A percentile compares a stretch with the other conserved stretches of the same genome.
Conservation (phyloP, 2,113 vertebrate species). For the Nannobrachium achirus region DNA sequence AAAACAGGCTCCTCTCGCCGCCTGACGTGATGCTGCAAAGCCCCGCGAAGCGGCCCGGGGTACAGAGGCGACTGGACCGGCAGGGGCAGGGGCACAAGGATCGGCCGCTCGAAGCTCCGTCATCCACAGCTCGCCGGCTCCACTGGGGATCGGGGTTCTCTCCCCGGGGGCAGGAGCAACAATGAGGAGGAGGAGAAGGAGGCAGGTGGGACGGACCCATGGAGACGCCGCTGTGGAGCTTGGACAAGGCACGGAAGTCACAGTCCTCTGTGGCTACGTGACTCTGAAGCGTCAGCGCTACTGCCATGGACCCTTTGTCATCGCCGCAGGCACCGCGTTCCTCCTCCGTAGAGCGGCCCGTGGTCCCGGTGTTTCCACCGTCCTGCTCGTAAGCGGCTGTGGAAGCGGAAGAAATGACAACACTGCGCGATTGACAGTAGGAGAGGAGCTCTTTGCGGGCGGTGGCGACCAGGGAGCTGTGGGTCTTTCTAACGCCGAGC, state of each 20-base stretch:
- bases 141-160: too few relatives aligned
- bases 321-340: slow-evolving; percentile 35
- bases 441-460: too few relatives aligned
- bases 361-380: slow-evolving; percentile 1
- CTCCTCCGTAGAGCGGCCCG: slow-evolving; percentile 9
- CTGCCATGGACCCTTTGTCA: not conserved
- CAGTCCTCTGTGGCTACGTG: slow-evolving; percentile 75
- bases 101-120: too few relatives aligned
- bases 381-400: not conserved
- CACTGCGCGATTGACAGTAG: slow-evolving; percentile 50
- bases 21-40: slow-evolving; percentile 85
- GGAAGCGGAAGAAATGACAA: slow-evolving; percentile 5
- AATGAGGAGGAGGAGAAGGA: too few relatives aligned
- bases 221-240: too few relatives aligned
- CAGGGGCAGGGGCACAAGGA: too few relatives aligned
- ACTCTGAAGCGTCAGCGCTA: slow-evolving; percentile 66
- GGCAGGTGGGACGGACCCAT: too few relatives aligned
- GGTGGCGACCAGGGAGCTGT: not conserved
- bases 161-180: too few relatives aligned
- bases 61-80: too few relatives aligned
- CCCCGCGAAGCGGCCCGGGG: slow-evolving; percentile 83
- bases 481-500: slow-evolving; percentile 22
- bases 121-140: too few relatives aligned
- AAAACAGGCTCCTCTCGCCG: slow-evolving; percentile 78
- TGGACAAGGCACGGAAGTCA: slow-evolving; percentile 85